phyloP scores from a whole-genome alignment of 1,140 invertebrate species.

The Galleria mellonella region DNA sequence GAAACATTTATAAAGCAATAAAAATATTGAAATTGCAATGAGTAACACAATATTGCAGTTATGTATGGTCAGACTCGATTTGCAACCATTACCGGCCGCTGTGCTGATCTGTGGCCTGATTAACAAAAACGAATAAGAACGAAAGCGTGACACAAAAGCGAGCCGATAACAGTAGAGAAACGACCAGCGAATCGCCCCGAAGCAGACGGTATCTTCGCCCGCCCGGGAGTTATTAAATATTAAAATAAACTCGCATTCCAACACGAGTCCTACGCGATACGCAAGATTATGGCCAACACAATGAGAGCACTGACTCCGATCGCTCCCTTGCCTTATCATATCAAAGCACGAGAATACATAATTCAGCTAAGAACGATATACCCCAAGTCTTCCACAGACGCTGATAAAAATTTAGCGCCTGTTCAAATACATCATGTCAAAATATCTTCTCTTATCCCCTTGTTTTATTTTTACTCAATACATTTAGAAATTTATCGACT shows the following conservation, averaged over 20 bases:
- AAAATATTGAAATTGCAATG: too few species aligned
- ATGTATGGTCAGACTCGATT: constrained; percentile 13
- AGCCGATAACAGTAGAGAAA: constrained; percentile 58
- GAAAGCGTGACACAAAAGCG: constrained; percentile 63
- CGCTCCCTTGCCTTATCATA: constrained; percentile 51
- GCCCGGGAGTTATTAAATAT: constrained; percentile 70
- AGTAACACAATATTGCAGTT: too few species aligned
- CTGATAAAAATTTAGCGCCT: constrained; percentile 37
- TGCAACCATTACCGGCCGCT: constrained; percentile 28
- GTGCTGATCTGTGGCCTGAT: constrained; percentile 44
- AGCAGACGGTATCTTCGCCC: constrained; percentile 57
- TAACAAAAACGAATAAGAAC: constrained; percentile 50
- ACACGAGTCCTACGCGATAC: constrained; percentile 62
- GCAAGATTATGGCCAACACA: constrained; percentile 61
- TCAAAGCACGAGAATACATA: constrained; percentile 49
- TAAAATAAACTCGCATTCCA: constrained; percentile 71
- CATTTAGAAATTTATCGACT: too few species aligned
- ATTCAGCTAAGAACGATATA: constrained; percentile 41
- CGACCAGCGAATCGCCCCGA: constrained; percentile 47
- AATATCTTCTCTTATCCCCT: too few species aligned
- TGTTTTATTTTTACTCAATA: too few species aligned
- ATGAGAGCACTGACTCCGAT: constrained; percentile 51
- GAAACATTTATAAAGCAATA: too few species aligned
- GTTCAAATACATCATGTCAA: constrained; percentile 28
- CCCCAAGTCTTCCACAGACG: constrained; percentile 23